A percentile compares a stretch with the other conserved stretches of the same genome.
phyloP scores from a whole-genome alignment of 2,888 invertebrate genomes.

The Alentia gelatinosa region DNA sequence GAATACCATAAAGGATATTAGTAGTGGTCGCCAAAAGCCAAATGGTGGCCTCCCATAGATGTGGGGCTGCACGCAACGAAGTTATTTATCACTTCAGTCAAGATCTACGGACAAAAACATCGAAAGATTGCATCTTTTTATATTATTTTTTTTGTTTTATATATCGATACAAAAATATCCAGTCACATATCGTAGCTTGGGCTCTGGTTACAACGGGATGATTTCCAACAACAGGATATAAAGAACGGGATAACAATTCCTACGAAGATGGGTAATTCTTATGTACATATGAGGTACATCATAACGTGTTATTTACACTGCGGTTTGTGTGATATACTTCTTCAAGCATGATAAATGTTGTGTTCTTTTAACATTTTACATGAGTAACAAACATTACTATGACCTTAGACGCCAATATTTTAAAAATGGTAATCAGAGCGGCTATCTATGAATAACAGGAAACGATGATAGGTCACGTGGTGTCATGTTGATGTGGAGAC shows the following conservation, averaged over 20 bases:
- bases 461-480: not conserved
- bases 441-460: not conserved
- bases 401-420: not conserved
- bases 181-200: not conserved
- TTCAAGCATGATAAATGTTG: slow-evolving; percentile 9
- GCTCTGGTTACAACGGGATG: not conserved
- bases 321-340: not conserved
- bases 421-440: not conserved
- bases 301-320: slow-evolving; percentile 7
- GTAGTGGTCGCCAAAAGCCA: too few relatives aligned
- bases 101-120: slow-evolving; percentile 28
- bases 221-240: slow-evolving; percentile 1
- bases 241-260: not conserved
- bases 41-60: too few relatives aligned
- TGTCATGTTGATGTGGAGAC: not conserved
- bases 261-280: not conserved
- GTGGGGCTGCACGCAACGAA: too few relatives aligned
- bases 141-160: slow-evolving; percentile 18
- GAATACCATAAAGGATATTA: too few relatives aligned
- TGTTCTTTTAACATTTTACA: not conserved
- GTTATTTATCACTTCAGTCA: too few relatives aligned
- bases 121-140: slow-evolving; percentile 15
- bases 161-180: slow-evolving; percentile 31
- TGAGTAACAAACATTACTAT: not conserved
- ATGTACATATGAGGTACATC: slow-evolving; percentile 41